These are phyloP conservation scores for Lomographa bimaculata DNA, from an alignment of 2,888 invertebrate species.

Conservation along the genomic window DNA sequence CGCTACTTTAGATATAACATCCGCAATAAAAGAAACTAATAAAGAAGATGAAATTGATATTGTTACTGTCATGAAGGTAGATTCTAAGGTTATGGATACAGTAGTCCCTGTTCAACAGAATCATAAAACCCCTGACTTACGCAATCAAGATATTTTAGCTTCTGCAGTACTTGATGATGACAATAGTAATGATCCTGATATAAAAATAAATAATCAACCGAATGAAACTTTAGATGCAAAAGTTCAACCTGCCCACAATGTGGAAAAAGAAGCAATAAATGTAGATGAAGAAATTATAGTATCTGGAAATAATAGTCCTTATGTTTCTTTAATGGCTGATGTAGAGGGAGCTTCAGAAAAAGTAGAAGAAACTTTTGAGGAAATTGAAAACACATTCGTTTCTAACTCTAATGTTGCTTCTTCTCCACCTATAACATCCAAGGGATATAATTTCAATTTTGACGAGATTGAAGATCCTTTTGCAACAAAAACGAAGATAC, in stretches of 20 bases:
- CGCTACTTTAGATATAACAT: background rate
- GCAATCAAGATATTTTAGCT: no score
- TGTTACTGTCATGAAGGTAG: no score
- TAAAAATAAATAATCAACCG: background rate
- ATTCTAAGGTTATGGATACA: no score
- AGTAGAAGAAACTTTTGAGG: slow-evolving; percentile 30
- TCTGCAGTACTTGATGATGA: no score
- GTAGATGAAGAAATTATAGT: slow-evolving; percentile 51
- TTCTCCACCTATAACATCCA: slow-evolving; percentile 62
- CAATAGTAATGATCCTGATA: background rate
- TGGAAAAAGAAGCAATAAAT: no score
- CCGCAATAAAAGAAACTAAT: background rate
- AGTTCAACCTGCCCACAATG: no score
- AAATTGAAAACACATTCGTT: slow-evolving; percentile 35
- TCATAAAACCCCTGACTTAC: background rate
- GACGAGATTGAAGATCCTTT: slow-evolving; percentile 72
- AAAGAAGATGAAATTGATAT: slow-evolving; percentile 1
- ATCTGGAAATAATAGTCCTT: slow-evolving; percentile 60
- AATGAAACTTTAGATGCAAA: no score
- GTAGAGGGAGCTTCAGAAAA: slow-evolving; percentile 28
- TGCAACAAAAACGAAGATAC: slow-evolving; percentile 64
- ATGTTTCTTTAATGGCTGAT: slow-evolving; percentile 50
- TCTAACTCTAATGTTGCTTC: slow-evolving; percentile 42
- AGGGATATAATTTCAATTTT: slow-evolving; percentile 70
- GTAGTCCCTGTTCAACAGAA: background rate